Evolutionary conservation across 2,113 vertebrate species (phyloP).

Genomic region (Marmota flaviventris): DNA sequence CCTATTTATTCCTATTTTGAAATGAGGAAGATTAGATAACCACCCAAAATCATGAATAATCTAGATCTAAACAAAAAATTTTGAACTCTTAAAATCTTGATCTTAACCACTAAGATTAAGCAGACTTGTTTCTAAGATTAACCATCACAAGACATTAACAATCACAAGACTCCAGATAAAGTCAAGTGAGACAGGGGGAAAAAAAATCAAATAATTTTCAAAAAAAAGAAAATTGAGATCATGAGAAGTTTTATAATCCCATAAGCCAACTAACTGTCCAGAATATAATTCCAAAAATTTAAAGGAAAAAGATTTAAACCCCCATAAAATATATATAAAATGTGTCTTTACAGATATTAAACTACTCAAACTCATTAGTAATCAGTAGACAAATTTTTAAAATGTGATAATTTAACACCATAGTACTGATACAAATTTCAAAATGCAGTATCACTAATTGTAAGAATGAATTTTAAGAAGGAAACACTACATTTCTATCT

Average conservation of each 20-base stretch:
- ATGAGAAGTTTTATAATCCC: not conserved
- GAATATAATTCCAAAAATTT: not conserved
- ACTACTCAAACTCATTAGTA: constrained; percentile 19
- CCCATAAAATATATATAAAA: not conserved
- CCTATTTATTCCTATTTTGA: not conserved
- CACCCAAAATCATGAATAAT: not conserved
- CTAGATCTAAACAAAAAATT: not conserved
- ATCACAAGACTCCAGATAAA: not conserved
- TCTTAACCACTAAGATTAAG: not conserved
- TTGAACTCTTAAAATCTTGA: not conserved
- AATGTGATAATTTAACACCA: not conserved
- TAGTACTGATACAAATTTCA: not conserved
- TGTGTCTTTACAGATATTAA: not conserved
- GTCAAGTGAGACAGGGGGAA: not conserved
- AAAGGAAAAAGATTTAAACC: not conserved
- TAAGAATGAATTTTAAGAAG: not conserved
- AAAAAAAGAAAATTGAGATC: not conserved
- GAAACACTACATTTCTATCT: not conserved
- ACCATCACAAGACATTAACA: not conserved
- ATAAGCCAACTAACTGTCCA: not conserved
- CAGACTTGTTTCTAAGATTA: not conserved
- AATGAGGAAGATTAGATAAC: not conserved
- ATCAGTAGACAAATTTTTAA: constrained; percentile 6
- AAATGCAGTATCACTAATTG: constrained; percentile 4
- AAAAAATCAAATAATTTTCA: not conserved